These are phyloP conservation scores for Pterophyllum scalare DNA, from an alignment of 2,113 vertebrate species.

Conservation along the genomic window DNA sequence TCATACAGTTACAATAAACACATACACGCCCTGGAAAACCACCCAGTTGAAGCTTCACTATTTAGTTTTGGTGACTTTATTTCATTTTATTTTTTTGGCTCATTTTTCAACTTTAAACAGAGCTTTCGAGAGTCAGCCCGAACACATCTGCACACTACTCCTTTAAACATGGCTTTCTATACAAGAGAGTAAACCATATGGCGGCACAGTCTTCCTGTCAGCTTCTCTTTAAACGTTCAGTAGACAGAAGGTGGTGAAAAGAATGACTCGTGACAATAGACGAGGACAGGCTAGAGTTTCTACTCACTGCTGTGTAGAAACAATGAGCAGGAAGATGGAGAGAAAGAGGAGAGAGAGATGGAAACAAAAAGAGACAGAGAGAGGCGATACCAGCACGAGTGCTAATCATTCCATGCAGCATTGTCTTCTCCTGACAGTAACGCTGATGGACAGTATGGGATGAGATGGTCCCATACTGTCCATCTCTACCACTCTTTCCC, in stretches of 20 bases:
- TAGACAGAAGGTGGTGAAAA: slow-evolving; percentile 42
- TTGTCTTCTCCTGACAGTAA: slow-evolving; percentile 55
- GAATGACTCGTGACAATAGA: slow-evolving; percentile 51
- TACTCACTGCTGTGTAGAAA: slow-evolving; percentile 20
- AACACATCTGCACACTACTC: not conserved
- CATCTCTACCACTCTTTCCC: not conserved
- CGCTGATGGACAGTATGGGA: slow-evolving; percentile 27
- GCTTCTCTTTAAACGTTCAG: slow-evolving; percentile 61
- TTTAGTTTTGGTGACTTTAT: not conserved
- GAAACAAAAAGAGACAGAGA: slow-evolving; percentile 12
- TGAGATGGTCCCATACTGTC: not conserved
- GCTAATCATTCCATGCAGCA: slow-evolving; percentile 39
- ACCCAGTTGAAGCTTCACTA: not conserved
- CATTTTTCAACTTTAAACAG: not conserved
- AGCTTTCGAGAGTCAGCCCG: not conserved
- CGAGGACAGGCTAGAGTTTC: slow-evolving; percentile 39
- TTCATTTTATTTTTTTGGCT: not conserved
- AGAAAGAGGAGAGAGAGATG: slow-evolving; percentile 12
- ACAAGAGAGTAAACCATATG: slow-evolving; percentile 21
- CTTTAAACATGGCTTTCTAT: not conserved
- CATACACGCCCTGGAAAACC: not conserved
- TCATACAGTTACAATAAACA: not conserved
- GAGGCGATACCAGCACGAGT: slow-evolving; percentile 25
- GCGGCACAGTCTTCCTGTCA: slow-evolving; percentile 35
- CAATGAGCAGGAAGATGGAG: slow-evolving; percentile 26